Percentiles rank a stretch among this genome's conserved stretches.
Conservation (phyloP, 2,888 invertebrate species). For the Odontocerum albicorne region DNA sequence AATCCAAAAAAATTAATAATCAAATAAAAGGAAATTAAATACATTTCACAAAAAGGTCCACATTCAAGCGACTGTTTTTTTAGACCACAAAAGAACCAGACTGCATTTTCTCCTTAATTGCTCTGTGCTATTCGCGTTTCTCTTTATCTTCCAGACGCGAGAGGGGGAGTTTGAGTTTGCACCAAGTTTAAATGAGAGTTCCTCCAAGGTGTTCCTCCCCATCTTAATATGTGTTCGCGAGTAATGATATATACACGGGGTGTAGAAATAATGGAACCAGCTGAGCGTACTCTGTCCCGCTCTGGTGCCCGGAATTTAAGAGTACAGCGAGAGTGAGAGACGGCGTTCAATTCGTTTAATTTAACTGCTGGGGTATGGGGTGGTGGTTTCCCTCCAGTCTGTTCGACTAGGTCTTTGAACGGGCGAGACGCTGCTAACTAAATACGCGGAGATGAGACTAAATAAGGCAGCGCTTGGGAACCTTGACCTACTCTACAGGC, state of each 20-base stretch:
- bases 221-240: constrained; percentile 11
- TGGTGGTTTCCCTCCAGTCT: neutral
- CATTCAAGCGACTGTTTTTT: too few species aligned
- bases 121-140: neutral
- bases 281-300: neutral
- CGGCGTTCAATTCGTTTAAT: neutral
- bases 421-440: constrained; percentile 26
- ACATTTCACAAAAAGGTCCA: too few species aligned
- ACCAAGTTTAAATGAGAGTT: constrained; percentile 18
- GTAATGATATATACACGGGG: constrained; percentile 9
- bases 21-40: too few species aligned
- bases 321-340: constrained; percentile 1
- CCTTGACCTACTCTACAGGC: constrained; percentile 29
- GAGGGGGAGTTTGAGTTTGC: neutral
- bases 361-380: neutral
- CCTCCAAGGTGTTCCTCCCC: constrained; percentile 7
- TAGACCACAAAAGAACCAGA: too few species aligned
- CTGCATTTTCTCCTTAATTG: neutral
- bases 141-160: neutral
- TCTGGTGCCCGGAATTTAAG: neutral
- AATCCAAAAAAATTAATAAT: too few species aligned
- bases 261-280: neutral
- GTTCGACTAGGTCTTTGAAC: constrained; percentile 17
- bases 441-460: constrained; percentile 29
- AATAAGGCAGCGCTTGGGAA: constrained; percentile 19